Percentiles rank a stretch among this genome's conserved stretches.
phyloP scores from a whole-genome alignment of 2,888 invertebrate species.

The Aplocera efformata region DNA sequence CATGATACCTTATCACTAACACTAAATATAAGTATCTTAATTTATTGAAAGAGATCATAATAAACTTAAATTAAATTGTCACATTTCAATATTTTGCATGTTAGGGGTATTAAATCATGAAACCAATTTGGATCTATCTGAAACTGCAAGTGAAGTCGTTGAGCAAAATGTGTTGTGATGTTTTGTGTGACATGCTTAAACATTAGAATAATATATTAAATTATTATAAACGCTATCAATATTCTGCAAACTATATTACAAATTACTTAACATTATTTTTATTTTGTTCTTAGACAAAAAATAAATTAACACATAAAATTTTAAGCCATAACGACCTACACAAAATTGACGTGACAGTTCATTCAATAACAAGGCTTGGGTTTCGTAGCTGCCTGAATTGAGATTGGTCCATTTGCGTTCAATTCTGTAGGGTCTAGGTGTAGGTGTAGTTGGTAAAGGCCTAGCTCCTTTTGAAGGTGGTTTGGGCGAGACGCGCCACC shows the following conservation, averaged over 20 bases:
- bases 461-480: conserved; percentile 73
- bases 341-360: conserved; percentile 37
- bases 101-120: conserved; percentile 4
- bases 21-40: conserved; percentile 66
- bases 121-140: conserved; percentile 15
- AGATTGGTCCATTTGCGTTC: conserved; percentile 38
- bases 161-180: conserved; percentile 58
- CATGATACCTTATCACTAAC: conserved; percentile 28
- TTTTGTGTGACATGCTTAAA: conserved; percentile 42
- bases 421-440: conserved; percentile 18
- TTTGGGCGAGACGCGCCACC: conserved; percentile 65
- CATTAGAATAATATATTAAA: conserved; percentile 54
- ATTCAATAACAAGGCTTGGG: conserved; percentile 12
- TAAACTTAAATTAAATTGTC: conserved; percentile 75
- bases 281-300: conserved; percentile 52
- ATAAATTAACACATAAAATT: conserved; percentile 73
- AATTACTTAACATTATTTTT: conserved; percentile 76
- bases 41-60: conserved; percentile 78
- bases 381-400: conserved; percentile 39
- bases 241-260: conserved; percentile 69
- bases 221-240: conserved; percentile 58
- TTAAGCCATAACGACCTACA: conserved; percentile 49
- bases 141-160: conserved; percentile 30
- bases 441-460: conserved; percentile 29
- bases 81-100: conserved; percentile 58